Base-by-base conservation (phyloP, 2,797 vertebrate species). In the Hylomyscus alleni region DNA sequence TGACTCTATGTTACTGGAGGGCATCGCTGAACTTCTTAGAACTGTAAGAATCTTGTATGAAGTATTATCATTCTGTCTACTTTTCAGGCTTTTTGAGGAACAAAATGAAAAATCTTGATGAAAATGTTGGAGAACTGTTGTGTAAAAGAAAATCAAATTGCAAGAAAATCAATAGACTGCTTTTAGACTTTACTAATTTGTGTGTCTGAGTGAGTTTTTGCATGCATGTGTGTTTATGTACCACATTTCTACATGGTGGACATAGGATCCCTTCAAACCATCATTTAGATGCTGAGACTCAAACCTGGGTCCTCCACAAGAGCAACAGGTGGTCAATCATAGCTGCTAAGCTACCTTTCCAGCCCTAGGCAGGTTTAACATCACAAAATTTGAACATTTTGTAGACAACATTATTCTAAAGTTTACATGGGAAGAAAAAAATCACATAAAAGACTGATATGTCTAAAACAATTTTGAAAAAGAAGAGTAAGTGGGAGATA, bases 391-490 rank as follows among this genome's bases (percentile, higher is more conserved):
- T 34, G 14, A 89, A 37, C 24, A 89, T 60, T 31, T 83, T 90
- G 17, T n/a, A 97, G 72, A 56, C 1, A 37, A 73, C 11, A 86
- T 78, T 95, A 86, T 78, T 95, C 54, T 50, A 86, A 86, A 77
- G 54, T 72, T 31, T 89, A 81, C 56, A 58, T 56, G 15, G 6
- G 37, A 83, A 60, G 65, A 26, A 50, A 47, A 80, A 85, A 50
- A 47, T 50, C 19, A 88, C 19, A 20, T 60, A 29, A 81, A 94
- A 80, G 24, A 78, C 12, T 52, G 65, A 58, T 62, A 29, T 73
- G 65, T n/a, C 29, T 62, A 85, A 82, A 93, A 92, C 0, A 86
- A 72, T 82, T 90, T 52, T 89, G 44, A 54, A 89, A 90, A 81
- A n/a, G 24, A 52, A 77, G 47, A 85, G 56, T n/a, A 90, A 50